phyloP scores from a whole-genome alignment of 2,888 invertebrate species.

The Steromphala cineraria region DNA sequence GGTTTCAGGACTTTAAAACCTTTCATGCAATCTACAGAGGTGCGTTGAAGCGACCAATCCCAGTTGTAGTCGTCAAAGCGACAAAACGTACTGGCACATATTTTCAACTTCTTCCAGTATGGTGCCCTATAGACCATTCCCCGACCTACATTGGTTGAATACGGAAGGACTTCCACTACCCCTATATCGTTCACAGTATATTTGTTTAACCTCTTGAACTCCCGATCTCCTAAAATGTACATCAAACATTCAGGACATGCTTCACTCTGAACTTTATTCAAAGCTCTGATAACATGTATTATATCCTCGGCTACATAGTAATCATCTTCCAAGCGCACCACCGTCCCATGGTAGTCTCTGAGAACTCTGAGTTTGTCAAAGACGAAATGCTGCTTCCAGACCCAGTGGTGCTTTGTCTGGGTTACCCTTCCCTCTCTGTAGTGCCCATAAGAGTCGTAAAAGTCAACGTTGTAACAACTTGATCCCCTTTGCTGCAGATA shows the following conservation, averaged over 20 bases:
- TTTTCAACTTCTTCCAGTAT: not conserved
- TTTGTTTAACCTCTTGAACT: not conserved
- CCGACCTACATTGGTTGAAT: too few relatives aligned
- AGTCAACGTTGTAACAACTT: too few relatives aligned
- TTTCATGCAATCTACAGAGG: too few relatives aligned
- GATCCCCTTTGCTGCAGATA: too few relatives aligned
- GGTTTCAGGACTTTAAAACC: too few relatives aligned
- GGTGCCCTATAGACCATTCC: not conserved
- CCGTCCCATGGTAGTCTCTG: not conserved
- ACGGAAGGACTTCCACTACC: too few relatives aligned
- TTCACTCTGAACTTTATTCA: not conserved
- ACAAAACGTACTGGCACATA: constrained; percentile 9
- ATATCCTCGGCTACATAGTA: constrained; percentile 14
- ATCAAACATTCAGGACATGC: not conserved
- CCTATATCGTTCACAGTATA: too few relatives aligned
- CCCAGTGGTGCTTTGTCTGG: too few relatives aligned
- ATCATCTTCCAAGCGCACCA: constrained; percentile 23
- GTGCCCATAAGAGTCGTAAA: too few relatives aligned
- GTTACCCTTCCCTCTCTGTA: too few relatives aligned
- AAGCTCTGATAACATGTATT: not conserved
- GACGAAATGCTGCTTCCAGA: too few relatives aligned
- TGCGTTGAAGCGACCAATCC: constrained; percentile 18
- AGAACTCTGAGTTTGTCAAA: too few relatives aligned
- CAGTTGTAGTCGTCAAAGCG: constrained; percentile 25
- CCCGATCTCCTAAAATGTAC: not conserved